A percentile compares a stretch with the other conserved stretches of the same genome.
Conservation (phyloP, 2,797 vertebrate genomes). For the Falco rusticolus region DNA sequence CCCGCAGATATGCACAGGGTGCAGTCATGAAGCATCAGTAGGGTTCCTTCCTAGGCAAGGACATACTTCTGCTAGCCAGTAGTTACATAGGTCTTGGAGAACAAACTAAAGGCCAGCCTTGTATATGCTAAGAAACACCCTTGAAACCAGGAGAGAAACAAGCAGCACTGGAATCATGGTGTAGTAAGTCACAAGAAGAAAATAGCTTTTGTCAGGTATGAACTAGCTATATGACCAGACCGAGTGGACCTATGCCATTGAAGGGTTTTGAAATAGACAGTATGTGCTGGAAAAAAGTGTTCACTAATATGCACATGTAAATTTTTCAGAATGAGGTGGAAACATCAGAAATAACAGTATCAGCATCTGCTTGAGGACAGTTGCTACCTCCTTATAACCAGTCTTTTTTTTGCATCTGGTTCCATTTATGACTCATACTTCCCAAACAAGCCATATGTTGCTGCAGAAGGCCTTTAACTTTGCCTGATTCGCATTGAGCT, state of each 20-base stretch:
- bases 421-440: constrained; percentile 78
- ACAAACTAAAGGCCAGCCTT: background rate
- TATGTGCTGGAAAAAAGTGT: background rate
- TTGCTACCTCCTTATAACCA: constrained; percentile 55
- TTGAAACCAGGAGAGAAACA: background rate
- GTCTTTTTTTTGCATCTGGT: constrained; percentile 75
- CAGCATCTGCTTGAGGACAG: constrained; percentile 58
- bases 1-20: background rate
- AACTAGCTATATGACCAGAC: background rate
- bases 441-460: constrained; percentile 75
- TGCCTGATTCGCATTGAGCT: constrained; percentile 64
- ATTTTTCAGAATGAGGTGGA: constrained; percentile 7
- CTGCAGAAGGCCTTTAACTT: constrained; percentile 72
- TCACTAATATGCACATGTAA: background rate
- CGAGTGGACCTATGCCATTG: background rate
- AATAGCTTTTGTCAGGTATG: background rate
- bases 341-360: constrained; percentile 64
- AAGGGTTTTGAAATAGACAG: background rate
- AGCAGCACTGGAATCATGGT: background rate
- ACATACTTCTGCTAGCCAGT: background rate
- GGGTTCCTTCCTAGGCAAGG: background rate
- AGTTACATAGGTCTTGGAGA: background rate
- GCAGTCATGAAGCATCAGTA: background rate
- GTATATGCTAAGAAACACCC: background rate
- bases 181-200: background rate